These are phyloP conservation scores for Cistogaster globosa DNA, from an alignment of 2,888 invertebrate species.

Conservation along the genomic window DNA sequence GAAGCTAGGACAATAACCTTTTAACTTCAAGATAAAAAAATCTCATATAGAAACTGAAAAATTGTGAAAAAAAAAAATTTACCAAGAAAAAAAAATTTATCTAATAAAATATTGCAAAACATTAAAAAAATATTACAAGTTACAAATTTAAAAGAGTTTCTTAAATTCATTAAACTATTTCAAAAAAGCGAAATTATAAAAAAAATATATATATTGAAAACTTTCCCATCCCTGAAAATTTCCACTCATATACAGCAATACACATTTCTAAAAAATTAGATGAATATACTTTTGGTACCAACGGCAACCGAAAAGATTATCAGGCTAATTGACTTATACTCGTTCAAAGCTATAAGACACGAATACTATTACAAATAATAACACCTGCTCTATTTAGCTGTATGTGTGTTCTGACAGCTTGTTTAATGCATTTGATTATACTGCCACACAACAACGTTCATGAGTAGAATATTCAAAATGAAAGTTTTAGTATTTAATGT, in stretches of 20 bases:
- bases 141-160: no score
- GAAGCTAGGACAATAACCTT: no score
- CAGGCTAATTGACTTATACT: slow-evolving; percentile 58
- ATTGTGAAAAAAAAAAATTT: no score
- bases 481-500: slow-evolving; percentile 15
- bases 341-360: slow-evolving; percentile 51
- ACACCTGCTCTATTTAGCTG: not conserved
- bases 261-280: not conserved
- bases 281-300: no score
- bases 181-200: no score
- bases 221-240: not conserved
- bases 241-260: not conserved
- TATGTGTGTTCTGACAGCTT: not conserved
- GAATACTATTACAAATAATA: not conserved
- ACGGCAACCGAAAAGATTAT: slow-evolving; percentile 39
- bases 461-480: slow-evolving; percentile 10
- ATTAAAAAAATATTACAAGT: no score
- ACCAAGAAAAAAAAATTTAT: no score
- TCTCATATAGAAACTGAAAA: no score
- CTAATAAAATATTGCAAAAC: no score
- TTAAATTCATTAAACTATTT: no score
- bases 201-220: no score
- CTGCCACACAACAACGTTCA: not conserved
- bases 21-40: no score
- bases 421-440: not conserved